These are phyloP conservation scores for Cantharis nigra DNA, from an alignment of 2,888 invertebrate genomes.

Conservation along the genomic window DNA sequence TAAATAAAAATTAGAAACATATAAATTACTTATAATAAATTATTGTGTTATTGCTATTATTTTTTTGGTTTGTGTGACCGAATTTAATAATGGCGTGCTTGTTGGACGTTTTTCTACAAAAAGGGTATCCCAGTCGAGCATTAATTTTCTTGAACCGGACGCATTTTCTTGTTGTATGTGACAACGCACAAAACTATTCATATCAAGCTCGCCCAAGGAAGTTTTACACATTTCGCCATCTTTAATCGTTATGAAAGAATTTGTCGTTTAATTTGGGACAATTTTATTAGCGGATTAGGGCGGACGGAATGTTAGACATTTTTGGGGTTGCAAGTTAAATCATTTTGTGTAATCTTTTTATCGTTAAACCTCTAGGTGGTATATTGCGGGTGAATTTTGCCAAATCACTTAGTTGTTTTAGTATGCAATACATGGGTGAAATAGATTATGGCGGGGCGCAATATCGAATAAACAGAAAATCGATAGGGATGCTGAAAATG, in stretches of 20 bases:
- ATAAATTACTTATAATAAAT: neutral
- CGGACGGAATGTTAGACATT: neutral
- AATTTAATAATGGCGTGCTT: neutral
- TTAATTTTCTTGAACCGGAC: conserved; percentile 4
- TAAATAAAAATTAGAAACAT: neutral
- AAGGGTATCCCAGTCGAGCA: neutral
- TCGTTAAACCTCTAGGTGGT: neutral
- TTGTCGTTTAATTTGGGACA: neutral
- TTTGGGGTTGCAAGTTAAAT: neutral
- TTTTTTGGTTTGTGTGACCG: neutral
- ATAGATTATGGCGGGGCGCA: conserved; percentile 12
- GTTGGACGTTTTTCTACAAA: neutral
- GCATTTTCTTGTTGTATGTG: neutral
- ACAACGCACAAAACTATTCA: neutral
- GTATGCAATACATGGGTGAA: neutral
- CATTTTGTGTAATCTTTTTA: neutral
- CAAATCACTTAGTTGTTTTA: conserved; percentile 1
- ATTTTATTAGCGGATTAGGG: neutral
- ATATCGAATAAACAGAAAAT: conserved; percentile 20
- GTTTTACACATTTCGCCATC: neutral
- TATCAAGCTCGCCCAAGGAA: neutral
- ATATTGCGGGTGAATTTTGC: neutral
- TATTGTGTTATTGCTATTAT: neutral
- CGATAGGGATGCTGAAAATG: conserved; percentile 18
- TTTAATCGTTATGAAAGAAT: neutral